A percentile compares a stretch with the other conserved stretches of the same genome.
Evolutionary conservation across 1,140 invertebrate genomes (phyloP).

Genomic region (Lethrus apterus): DNA sequence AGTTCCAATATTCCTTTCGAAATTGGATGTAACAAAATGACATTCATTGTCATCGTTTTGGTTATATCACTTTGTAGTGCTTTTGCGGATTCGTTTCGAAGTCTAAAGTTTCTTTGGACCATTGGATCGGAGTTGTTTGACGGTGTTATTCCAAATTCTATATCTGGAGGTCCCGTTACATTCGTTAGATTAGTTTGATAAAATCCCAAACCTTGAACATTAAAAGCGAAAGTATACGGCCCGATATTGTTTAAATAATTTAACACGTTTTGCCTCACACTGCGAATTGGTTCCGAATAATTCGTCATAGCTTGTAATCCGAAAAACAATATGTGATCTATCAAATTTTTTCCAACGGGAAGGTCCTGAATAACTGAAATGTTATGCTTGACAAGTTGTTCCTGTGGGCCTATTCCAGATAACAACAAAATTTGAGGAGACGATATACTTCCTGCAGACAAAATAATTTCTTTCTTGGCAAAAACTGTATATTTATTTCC

Average conservation of each 20-base stretch:
- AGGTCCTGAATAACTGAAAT: conserved; percentile 44
- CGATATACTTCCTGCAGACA: conserved; percentile 55
- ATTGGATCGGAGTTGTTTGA: conserved; percentile 2
- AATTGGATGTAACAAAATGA: conserved; percentile 54
- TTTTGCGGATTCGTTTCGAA: not conserved
- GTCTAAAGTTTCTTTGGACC: not conserved
- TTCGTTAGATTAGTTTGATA: not conserved
- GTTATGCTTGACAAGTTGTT: conserved; percentile 41
- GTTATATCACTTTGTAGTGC: too few relatives aligned
- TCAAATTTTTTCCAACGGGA: conserved; percentile 42
- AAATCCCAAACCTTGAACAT: conserved; percentile 8
- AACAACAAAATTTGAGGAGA: conserved; percentile 50
- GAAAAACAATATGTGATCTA: conserved; percentile 4
- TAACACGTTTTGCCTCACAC: not conserved
- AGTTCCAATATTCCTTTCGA: conserved; percentile 64
- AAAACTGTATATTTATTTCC: conserved; percentile 36
- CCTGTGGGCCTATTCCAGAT: conserved; percentile 49
- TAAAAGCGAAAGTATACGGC: not conserved
- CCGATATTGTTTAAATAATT: conserved; percentile 7
- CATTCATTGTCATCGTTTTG: conserved; percentile 10
- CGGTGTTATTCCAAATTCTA: conserved; percentile 4
- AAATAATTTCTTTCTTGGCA: conserved; percentile 52
- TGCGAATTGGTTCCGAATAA: not conserved
- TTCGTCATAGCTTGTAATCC: not conserved
- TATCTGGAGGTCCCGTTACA: conserved; percentile 1